phyloP scores from a whole-genome alignment of 2,797 vertebrate genomes.

The Danionella dracula region DNA sequence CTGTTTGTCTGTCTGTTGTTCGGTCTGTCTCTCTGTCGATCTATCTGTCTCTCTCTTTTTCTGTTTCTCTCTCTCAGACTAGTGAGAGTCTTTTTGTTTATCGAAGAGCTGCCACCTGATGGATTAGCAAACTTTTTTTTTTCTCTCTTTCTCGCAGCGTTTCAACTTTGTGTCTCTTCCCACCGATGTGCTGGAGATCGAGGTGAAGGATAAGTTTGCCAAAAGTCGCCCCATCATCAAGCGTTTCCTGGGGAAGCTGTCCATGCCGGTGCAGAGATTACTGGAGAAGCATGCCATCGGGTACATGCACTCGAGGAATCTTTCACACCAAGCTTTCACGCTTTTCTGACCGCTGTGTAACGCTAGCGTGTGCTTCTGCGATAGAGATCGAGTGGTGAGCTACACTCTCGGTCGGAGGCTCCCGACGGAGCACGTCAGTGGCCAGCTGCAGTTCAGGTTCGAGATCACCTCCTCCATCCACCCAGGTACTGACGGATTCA shows the following conservation, averaged over 20 bases:
- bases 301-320: constrained; percentile 57
- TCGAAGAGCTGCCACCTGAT: no score
- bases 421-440: constrained; percentile 83
- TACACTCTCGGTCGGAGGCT: constrained; percentile 80
- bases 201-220: constrained; percentile 87
- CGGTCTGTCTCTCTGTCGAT: no score
- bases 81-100: no score
- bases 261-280: constrained; percentile 82
- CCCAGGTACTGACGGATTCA: constrained; percentile 57
- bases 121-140: no score
- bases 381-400: constrained; percentile 81
- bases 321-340: no score
- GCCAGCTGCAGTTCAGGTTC: constrained; percentile 83
- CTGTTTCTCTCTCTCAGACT: no score
- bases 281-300: constrained; percentile 84
- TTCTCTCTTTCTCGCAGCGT: constrained; percentile 57
- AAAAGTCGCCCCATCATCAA: constrained; percentile 86
- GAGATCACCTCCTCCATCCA: constrained; percentile 85
- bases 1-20: no score
- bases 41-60: no score
- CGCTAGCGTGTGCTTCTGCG: background rate
- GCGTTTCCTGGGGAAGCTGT: constrained; percentile 82
- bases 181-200: constrained; percentile 83
- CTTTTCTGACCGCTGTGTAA: no score
- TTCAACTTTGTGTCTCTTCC: constrained; percentile 84